Conservation (phyloP, 2,797 vertebrate species). For the Phylloscopus collybita region DNA sequence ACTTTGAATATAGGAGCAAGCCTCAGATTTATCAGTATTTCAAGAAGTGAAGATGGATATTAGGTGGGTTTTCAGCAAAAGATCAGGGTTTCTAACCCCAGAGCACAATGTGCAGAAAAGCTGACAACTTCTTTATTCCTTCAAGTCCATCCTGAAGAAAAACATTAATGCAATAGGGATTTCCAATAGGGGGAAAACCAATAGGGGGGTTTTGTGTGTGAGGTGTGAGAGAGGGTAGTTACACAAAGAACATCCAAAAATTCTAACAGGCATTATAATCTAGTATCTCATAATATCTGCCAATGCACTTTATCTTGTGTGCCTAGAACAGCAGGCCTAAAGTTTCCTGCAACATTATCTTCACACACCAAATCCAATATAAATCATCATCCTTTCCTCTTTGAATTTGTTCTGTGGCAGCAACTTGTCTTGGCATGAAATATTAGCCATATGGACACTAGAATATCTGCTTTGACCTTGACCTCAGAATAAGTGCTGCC, state of each 20-base stretch:
- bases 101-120: background rate
- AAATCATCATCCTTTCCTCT: constrained; percentile 15
- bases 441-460: constrained; percentile 54
- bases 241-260: background rate
- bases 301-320: background rate
- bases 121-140: background rate
- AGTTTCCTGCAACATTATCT: constrained; percentile 17
- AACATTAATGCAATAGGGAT: background rate
- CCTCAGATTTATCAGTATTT: background rate
- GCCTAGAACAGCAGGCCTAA: background rate
- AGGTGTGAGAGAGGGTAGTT: background rate
- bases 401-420: constrained; percentile 45
- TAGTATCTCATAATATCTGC: background rate
- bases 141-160: background rate
- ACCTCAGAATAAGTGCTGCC: constrained; percentile 27
- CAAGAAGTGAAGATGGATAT: background rate
- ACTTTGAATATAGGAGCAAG: background rate
- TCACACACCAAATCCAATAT: constrained; percentile 2
- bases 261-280: background rate
- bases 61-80: background rate
- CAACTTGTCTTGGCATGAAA: constrained; percentile 57
- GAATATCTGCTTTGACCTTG: constrained; percentile 64
- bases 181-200: too few species aligned
- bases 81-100: background rate
- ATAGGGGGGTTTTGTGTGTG: background rate